Evolutionary conservation across 2,888 invertebrate species (phyloP).

Genomic region (Pheosia gnoma): DNA sequence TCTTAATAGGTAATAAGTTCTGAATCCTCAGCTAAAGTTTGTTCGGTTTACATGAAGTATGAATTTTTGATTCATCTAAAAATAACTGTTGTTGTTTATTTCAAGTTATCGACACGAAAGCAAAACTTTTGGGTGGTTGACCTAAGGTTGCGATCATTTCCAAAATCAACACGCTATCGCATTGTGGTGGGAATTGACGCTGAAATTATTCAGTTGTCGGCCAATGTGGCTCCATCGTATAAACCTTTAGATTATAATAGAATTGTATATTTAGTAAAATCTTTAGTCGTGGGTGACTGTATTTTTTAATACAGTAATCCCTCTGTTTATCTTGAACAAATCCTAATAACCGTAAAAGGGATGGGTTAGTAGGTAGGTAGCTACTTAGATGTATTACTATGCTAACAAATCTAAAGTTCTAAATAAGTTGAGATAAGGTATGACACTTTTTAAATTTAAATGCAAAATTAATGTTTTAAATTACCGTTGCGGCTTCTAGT

Average conservation of each 20-base stretch:
- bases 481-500: not conserved
- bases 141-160: slow-evolving; percentile 47
- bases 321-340: not conserved
- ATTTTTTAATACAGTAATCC: not conserved
- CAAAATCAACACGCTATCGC: slow-evolving; percentile 61
- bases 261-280: slow-evolving; percentile 14
- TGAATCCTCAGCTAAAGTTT: not conserved
- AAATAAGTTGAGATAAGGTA: not conserved
- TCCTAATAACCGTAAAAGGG: not conserved
- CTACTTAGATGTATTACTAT: no score
- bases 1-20: not conserved
- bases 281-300: not conserved
- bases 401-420: not conserved
- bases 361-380: not conserved
- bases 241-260: not conserved
- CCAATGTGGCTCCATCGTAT: slow-evolving; percentile 13
- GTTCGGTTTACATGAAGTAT: not conserved
- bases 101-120: slow-evolving; percentile 23
- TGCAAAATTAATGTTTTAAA: slow-evolving; percentile 1
- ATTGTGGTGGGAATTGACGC: slow-evolving; percentile 64
- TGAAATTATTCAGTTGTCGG: slow-evolving; percentile 63
- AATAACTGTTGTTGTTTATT: slow-evolving; percentile 22
- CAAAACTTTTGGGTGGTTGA: slow-evolving; percentile 45
- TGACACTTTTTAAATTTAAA: not conserved
- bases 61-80: slow-evolving; percentile 10